Conservation (phyloP, 2,888 invertebrate species). For the Agrypnus murinus region DNA sequence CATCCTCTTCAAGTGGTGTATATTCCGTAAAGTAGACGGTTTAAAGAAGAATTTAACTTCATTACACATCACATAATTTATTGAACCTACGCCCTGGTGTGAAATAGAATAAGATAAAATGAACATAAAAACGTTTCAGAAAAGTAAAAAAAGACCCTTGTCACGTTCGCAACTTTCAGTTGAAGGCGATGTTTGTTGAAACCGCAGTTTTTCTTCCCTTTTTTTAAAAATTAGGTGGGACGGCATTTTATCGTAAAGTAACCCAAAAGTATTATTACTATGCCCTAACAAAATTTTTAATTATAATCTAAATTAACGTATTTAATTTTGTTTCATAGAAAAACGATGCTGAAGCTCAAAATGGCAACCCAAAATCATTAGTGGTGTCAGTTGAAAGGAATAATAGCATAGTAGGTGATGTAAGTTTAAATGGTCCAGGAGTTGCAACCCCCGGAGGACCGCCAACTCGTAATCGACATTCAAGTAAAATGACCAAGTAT, state of each 20-base stretch:
- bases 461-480: constrained; percentile 82
- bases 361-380: constrained; percentile 64
- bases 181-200: not conserved
- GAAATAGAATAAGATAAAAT: not conserved
- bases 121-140: not conserved
- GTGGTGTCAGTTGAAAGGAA: constrained; percentile 58
- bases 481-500: constrained; percentile 95
- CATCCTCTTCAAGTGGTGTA: too few species aligned
- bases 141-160: constrained; percentile 18
- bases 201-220: not conserved
- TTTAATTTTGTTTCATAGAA: constrained; percentile 66
- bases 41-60: not conserved
- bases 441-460: constrained; percentile 74
- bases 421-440: constrained; percentile 58
- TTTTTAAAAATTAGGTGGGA: too few species aligned
- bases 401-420: constrained; percentile 60
- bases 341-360: constrained; percentile 68
- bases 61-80: constrained; percentile 6
- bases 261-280: too few species aligned
- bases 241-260: too few species aligned
- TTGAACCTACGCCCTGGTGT: not conserved
- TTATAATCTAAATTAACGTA: not conserved
- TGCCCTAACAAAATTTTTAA: too few species aligned
- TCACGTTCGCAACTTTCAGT: constrained; percentile 2
- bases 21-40: too few species aligned